These are phyloP conservation scores for Formica aserva DNA, from an alignment of 2,888 invertebrate genomes.

Conservation along the genomic window DNA sequence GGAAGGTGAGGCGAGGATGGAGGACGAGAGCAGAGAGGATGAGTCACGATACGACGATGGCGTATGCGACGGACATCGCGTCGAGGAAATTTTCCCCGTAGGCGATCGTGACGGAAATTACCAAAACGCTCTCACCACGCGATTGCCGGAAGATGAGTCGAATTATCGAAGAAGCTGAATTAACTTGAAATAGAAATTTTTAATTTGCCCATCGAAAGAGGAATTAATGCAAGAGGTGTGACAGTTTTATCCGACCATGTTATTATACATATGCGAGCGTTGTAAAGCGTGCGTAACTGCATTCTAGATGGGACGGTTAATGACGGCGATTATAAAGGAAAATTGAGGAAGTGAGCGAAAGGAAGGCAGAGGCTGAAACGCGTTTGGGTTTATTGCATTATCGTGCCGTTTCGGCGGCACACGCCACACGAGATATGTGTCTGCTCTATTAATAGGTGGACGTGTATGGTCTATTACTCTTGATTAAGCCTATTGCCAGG, in stretches of 20 bases:
- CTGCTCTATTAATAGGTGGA: constrained; percentile 78
- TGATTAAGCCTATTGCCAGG: constrained; percentile 79
- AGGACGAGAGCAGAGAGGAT: neutral
- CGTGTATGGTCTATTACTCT: constrained; percentile 79
- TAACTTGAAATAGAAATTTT: neutral
- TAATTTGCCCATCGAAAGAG: neutral
- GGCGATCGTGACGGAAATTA: constrained; percentile 33
- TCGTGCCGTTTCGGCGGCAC: constrained; percentile 57
- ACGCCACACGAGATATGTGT: constrained; percentile 59
- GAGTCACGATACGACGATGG: constrained; percentile 31
- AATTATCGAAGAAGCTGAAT: neutral
- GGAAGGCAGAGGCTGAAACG: neutral
- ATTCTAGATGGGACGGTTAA: constrained; percentile 4
- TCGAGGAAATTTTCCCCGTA: constrained; percentile 11
- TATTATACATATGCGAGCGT: constrained; percentile 1
- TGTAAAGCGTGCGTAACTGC: constrained; percentile 5
- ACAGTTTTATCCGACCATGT: constrained; percentile 3
- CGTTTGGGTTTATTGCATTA: constrained; percentile 62
- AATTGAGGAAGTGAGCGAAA: neutral
- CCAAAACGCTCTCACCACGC: constrained; percentile 1
- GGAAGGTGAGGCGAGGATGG: constrained; percentile 24
- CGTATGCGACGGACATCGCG: constrained; percentile 1
- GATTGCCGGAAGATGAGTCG: neutral
- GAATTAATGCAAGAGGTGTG: constrained; percentile 5
- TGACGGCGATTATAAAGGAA: constrained; percentile 23